These are phyloP conservation scores for Leptogaster cylindrica DNA, from an alignment of 2,888 invertebrate species.

Conservation along the genomic window DNA sequence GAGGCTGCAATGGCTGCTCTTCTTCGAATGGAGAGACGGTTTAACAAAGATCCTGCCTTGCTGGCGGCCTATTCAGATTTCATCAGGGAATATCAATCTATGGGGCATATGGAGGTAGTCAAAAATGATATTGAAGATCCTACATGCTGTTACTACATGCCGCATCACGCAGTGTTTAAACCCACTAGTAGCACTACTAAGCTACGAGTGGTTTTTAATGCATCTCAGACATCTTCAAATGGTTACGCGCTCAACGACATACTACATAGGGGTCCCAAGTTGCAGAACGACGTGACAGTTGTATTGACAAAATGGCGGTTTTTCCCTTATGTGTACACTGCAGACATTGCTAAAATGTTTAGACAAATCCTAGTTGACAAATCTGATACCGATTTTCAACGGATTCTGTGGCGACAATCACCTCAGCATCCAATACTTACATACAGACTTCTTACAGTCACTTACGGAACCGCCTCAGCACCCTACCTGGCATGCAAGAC, in stretches of 20 bases:
- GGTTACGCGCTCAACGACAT: not conserved
- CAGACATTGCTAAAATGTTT: conserved; percentile 5
- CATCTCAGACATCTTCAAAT: not conserved
- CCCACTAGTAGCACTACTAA: not conserved
- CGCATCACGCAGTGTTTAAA: conserved; percentile 13
- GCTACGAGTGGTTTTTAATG: conserved; percentile 1
- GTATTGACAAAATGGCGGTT: conserved; percentile 4
- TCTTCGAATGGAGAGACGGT: not conserved
- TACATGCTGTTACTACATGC: not conserved
- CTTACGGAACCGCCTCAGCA: not conserved
- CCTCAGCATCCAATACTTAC: not conserved
- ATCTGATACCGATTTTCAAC: conserved; percentile 2
- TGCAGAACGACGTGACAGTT: not conserved
- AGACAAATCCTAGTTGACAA: conserved; percentile 4
- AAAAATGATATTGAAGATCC: not conserved
- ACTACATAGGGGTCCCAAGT: conserved; percentile 4
- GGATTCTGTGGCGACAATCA: not conserved
- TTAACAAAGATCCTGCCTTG: not conserved
- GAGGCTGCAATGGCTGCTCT: not conserved
- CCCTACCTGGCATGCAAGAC: not conserved
- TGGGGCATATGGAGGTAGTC: not conserved
- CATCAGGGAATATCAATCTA: not conserved
- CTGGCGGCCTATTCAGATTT: not conserved
- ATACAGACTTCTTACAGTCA: conserved; percentile 1
- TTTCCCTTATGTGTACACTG: not conserved